Percentiles rank a stretch among this genome's conserved stretches.
Conservation (phyloP, 1,140 invertebrate species). For the Oryzaephilus surinamensis region DNA sequence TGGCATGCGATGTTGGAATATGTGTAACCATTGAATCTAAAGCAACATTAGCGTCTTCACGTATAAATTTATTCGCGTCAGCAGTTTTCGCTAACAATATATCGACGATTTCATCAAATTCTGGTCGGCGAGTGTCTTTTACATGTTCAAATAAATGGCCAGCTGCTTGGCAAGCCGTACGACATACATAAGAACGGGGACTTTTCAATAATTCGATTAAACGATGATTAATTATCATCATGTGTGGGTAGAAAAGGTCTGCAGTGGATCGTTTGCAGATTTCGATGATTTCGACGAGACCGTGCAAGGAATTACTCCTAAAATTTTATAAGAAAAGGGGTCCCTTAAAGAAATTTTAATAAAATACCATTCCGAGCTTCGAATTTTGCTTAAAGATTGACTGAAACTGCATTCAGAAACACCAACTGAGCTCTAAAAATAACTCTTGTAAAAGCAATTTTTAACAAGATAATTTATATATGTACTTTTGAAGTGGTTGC, state of each 20-base stretch:
- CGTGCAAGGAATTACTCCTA: slow-evolving; percentile 25
- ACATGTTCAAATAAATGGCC: slow-evolving; percentile 33
- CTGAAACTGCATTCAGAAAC: no score
- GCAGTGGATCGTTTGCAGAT: slow-evolving; percentile 16
- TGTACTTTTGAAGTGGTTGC: no score
- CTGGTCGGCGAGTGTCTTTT: slow-evolving; percentile 36
- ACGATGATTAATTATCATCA: slow-evolving; percentile 32
- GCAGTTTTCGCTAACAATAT: slow-evolving; percentile 48
- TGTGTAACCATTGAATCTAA: slow-evolving; percentile 47
- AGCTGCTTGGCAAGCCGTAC: slow-evolving; percentile 34
- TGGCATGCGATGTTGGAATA: slow-evolving; percentile 34
- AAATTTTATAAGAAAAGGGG: not conserved
- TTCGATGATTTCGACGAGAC: slow-evolving; percentile 30
- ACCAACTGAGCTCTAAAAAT: no score
- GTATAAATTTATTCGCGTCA: slow-evolving; percentile 54
- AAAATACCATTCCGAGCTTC: slow-evolving; percentile 4
- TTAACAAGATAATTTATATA: no score
- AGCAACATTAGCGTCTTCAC: slow-evolving; percentile 51
- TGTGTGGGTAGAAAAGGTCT: slow-evolving; percentile 26
- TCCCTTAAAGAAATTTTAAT: not conserved
- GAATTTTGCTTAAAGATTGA: not conserved
- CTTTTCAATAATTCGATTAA: slow-evolving; percentile 30
- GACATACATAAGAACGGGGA: slow-evolving; percentile 31
- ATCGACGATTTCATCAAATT: slow-evolving; percentile 49
- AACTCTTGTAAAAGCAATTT: no score